Evolutionary conservation across 2,113 vertebrate genomes (phyloP), one percentile per base, ranked within the genome.

Genomic region (Calidris pugnax): DNA sequence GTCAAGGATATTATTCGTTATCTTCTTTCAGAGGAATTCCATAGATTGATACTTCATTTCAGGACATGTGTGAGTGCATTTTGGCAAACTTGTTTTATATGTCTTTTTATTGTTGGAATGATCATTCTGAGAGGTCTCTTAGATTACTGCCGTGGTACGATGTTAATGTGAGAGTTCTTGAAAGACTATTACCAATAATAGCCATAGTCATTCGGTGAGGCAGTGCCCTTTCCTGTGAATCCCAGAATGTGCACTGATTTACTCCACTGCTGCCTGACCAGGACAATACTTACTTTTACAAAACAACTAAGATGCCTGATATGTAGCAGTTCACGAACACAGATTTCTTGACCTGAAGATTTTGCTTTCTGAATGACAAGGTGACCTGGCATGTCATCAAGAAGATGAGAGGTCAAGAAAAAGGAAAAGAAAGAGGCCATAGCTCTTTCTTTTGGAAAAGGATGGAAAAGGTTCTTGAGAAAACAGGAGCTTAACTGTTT

Each of bases 51-150:
- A 62, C 43, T 96, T 84, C 56, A 64, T 89, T 93, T 89, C 77
- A 96, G 69, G 83, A 92, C 57, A 78, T 41, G 33, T 26, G 7
- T 53, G 69, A 77, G 57, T 78, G 59, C 56, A 89, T 93, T 96
- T 93, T 94, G 80, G 77, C 35, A 89, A 96, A 66, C 45, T 93
- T 92, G 51, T 68, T 95, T 94, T 90, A 89, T 82, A 39, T 95
- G n/a, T 48, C 68, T 85, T 92, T 90, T 89, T 94, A 82, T 76
- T 91, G 80, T 79, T 94, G 66, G 30, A 87, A 93, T 84, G 19
- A 87, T 93, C 83, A 94, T 57, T 66, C 60, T 81, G 80, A 79
- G 80, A 93, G 69, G 80, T 89, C 5, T 1, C 82, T 87, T 87
- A 78, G 73, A 90, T 90, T 79, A 68, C 80, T 92, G 45, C 73